phyloP scores from a whole-genome alignment of 2,113 vertebrate genomes.

The Atherinomorus stipes region DNA sequence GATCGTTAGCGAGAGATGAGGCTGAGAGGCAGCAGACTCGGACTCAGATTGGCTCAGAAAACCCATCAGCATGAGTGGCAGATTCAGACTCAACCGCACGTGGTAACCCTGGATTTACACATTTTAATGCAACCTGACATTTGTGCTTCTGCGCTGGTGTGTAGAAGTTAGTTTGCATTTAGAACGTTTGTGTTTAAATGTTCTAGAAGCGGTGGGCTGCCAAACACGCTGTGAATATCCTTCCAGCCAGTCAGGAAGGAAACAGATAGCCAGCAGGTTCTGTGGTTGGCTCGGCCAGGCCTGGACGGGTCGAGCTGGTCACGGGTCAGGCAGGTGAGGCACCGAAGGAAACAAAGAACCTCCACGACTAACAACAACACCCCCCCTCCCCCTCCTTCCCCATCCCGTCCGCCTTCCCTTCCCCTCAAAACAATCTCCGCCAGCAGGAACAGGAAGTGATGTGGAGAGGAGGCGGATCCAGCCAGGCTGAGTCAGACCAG shows the following conservation, averaged over 20 bases:
- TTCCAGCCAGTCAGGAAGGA: slow-evolving; percentile 64
- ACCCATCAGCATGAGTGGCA: too few species aligned
- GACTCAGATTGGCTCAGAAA: too few species aligned
- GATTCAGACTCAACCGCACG: too few species aligned
- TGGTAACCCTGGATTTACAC: too few species aligned
- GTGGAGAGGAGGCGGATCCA: slow-evolving; percentile 67
- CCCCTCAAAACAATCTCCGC: slow-evolving; percentile 70
- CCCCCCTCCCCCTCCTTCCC: slow-evolving; percentile 15
- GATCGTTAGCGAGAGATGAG: too few species aligned
- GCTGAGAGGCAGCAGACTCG: too few species aligned
- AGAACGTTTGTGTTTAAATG: neutral
- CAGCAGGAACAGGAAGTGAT: slow-evolving; percentile 78
- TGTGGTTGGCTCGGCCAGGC: slow-evolving; percentile 54
- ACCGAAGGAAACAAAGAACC: slow-evolving; percentile 63
- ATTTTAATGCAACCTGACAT: too few species aligned
- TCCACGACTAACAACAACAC: slow-evolving; percentile 5
- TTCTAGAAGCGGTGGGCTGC: neutral
- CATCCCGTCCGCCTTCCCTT: slow-evolving; percentile 68
- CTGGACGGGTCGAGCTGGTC: slow-evolving; percentile 62
- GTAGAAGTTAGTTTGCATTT: too few species aligned
- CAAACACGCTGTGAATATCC: slow-evolving; percentile 59
- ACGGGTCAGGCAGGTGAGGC: slow-evolving; percentile 71
- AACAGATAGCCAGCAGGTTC: slow-evolving; percentile 49
- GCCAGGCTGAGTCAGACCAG: slow-evolving; percentile 51
- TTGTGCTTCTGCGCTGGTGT: too few species aligned